A percentile compares a stretch with the other conserved stretches of the same genome.
Evolutionary conservation across 2,113 vertebrate species (phyloP).

Genomic region (Larimichthys polyactis): DNA sequence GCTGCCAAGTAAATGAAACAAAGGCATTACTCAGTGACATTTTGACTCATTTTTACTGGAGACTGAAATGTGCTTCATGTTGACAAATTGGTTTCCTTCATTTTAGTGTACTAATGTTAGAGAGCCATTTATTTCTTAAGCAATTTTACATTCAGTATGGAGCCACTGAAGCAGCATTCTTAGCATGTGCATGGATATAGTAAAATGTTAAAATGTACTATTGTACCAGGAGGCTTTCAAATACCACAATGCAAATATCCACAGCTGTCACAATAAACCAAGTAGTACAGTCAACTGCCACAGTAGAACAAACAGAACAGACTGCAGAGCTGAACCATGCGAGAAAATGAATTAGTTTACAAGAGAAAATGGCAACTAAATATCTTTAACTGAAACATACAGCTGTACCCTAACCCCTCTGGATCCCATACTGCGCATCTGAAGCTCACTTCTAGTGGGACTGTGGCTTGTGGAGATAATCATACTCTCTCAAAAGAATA

Average conservation of each 20-base stretch:
- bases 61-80: slow-evolving; percentile 1
- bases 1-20: background rate
- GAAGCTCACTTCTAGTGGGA: slow-evolving; percentile 20
- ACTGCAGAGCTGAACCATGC: background rate
- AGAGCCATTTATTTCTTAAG: slow-evolving; percentile 6
- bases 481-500: slow-evolving; percentile 18
- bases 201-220: background rate
- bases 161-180: background rate
- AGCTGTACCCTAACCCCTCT: background rate
- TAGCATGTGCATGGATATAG: slow-evolving; percentile 21
- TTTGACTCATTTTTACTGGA: background rate
- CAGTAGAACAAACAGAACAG: slow-evolving; percentile 12
- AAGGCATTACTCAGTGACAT: background rate
- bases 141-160: slow-evolving; percentile 1
- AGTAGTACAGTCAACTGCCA: slow-evolving; percentile 10
- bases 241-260: background rate
- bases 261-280: slow-evolving; percentile 24
- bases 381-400: slow-evolving; percentile 21
- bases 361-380: slow-evolving; percentile 21
- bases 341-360: slow-evolving; percentile 7
- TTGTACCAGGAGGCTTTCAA: slow-evolving; percentile 13
- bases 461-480: slow-evolving; percentile 32
- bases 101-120: background rate
- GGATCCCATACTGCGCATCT: background rate
- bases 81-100: slow-evolving; percentile 9